Evolutionary conservation across 2,797 vertebrate species (phyloP), one percentile per base, ranked within the genome.

Genomic region (Loriculus beryllinus): DNA sequence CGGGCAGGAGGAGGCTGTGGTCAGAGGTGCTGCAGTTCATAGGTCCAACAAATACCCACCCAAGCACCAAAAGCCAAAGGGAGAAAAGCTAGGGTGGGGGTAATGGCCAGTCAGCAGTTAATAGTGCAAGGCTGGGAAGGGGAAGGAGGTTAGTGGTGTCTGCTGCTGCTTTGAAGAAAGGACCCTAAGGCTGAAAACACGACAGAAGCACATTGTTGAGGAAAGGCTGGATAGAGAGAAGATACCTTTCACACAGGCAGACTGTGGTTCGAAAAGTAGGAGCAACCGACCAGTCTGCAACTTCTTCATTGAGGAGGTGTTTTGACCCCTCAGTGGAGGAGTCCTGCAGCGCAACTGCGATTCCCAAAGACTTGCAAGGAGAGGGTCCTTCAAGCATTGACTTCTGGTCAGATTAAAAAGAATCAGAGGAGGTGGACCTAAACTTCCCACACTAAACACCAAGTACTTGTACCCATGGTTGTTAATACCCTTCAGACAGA

Each of bases 401-500:
- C 63, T 80, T 48, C 37, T 54, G 31, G 26, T 76, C 20, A 13
- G 18, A 7, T 33, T 69, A 60, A 62, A 57, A 82, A 77, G 82
- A 91, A 39, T 23, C 19, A 56, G 25, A 54, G n/a, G 4, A 29
- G 17, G 21, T 14, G 45, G 57, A 82, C 64, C 39, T 40, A 59
- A 81, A 69, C 35, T 75, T 80, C 40, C 49, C 16, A 7, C 31
- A 20, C 26, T 54, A 47, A 47, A 69, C 33, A 57, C 0, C 0
- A 4, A 14, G 45, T 57, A 7, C 63, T 87, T 77, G 71, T 84
- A 49, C 37, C 70, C 54, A 19, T 47, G 42, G 67, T 57, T 86
- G 59, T 91, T 83, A 86, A 92, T 33, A 87, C 64, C 31, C 68
- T 70, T 79, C 54, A 90, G 63, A 29, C 62, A 93, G 69, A 75